phyloP scores from a whole-genome alignment of 1,140 invertebrate species.

The Orius insidiosus region DNA sequence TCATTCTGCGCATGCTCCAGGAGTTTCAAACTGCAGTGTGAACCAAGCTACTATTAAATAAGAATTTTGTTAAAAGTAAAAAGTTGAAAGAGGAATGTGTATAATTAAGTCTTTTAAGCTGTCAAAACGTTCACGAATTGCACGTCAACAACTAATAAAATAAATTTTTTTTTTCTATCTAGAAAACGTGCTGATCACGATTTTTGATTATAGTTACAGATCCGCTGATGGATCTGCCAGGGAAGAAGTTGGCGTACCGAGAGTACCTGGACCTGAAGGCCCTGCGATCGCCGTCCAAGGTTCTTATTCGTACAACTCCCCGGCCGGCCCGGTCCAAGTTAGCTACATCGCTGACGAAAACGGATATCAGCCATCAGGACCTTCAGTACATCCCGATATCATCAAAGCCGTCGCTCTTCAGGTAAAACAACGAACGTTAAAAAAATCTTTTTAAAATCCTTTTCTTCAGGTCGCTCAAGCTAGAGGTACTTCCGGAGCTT shows the following conservation, averaged over 20 bases:
- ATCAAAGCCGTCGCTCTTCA: constrained; percentile 21
- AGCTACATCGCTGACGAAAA: constrained; percentile 45
- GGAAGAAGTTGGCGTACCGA: constrained; percentile 19
- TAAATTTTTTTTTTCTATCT: too few species aligned
- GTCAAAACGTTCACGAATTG: too few species aligned
- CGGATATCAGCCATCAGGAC: constrained; percentile 39
- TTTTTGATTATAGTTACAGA: constrained; percentile 18
- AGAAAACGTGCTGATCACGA: too few species aligned
- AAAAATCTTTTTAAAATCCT: not conserved
- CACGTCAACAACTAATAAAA: too few species aligned
- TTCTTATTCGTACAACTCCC: constrained; percentile 35
- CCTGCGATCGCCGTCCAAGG: constrained; percentile 27
- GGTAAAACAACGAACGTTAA: constrained; percentile 10
- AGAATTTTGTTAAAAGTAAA: too few species aligned
- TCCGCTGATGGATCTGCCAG: constrained; percentile 21
- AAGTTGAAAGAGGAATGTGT: too few species aligned
- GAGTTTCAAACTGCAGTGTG: too few species aligned
- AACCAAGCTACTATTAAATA: too few species aligned
- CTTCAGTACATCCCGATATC: constrained; percentile 21
- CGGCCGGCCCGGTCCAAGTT: constrained; percentile 32
- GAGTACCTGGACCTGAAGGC: constrained; percentile 17
- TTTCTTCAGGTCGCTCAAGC: constrained; percentile 9
- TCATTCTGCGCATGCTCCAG: too few species aligned
- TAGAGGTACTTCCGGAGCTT: not conserved
- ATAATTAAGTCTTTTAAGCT: too few species aligned